These are phyloP conservation scores for Ceramica pisi DNA, from an alignment of 2,888 invertebrate species.

Conservation along the genomic window DNA sequence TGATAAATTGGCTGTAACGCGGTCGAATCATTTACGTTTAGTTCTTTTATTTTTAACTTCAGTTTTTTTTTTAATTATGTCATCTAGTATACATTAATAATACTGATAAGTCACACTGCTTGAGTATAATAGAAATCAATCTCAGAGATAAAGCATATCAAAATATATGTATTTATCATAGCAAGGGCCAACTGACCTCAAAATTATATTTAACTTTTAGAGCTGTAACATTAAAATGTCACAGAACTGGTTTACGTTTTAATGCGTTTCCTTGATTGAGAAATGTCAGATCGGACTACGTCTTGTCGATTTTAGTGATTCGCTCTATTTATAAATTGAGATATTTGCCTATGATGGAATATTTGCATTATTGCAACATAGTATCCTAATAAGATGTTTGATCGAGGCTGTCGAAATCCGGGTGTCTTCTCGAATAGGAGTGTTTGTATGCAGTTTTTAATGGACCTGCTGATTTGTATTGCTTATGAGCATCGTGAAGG, in stretches of 20 bases:
- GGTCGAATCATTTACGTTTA: too few relatives aligned
- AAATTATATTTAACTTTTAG: slow-evolving; percentile 36
- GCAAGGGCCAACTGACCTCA: slow-evolving; percentile 35
- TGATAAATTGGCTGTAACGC: too few relatives aligned
- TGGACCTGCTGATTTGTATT: background rate
- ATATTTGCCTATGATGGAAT: background rate
- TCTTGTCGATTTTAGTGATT: slow-evolving; percentile 7
- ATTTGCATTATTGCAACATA: background rate
- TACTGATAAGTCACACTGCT: background rate
- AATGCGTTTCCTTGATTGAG: slow-evolving; percentile 51
- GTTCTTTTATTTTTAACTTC: too few relatives aligned
- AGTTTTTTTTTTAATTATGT: too few relatives aligned
- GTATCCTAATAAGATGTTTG: background rate
- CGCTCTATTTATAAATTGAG: slow-evolving; percentile 15
- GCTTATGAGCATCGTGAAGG: background rate
- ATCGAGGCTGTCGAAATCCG: background rate
- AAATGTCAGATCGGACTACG: slow-evolving; percentile 47
- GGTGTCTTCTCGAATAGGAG: background rate
- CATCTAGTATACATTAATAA: too few relatives aligned
- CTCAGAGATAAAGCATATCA: background rate
- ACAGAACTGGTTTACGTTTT: slow-evolving; percentile 44
- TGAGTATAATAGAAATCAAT: background rate
- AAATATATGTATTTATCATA: background rate
- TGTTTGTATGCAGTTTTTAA: background rate
- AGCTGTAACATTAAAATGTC: slow-evolving; percentile 47